phyloP scores from a whole-genome alignment of 2,797 vertebrate genomes.

The Cynodonichthys magdalenae region DNA sequence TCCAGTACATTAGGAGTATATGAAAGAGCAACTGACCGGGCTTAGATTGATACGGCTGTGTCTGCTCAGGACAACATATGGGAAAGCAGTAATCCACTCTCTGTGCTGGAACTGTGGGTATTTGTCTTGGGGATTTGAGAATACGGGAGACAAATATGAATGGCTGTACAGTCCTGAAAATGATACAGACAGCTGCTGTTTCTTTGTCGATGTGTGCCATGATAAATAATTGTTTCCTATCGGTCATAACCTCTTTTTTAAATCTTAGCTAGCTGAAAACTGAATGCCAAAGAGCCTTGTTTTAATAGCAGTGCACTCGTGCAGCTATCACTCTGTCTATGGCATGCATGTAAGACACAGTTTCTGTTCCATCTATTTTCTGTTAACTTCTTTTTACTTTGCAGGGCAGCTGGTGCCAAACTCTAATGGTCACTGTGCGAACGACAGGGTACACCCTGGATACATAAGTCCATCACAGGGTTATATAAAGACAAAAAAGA shows the following conservation, averaged over 20 bases:
- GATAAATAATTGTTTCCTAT: slow-evolving; percentile 80
- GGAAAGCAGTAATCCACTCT: slow-evolving; percentile 83
- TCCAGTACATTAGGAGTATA: slow-evolving; percentile 94
- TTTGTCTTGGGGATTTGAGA: slow-evolving; percentile 79
- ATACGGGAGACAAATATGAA: slow-evolving; percentile 76
- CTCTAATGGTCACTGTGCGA: no score
- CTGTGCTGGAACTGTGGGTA: slow-evolving; percentile 73
- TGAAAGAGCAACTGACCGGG: slow-evolving; percentile 83
- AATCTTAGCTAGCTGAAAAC: slow-evolving; percentile 52
- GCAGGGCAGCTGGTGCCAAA: no score
- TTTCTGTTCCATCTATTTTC: slow-evolving; percentile 9
- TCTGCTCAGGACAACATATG: slow-evolving; percentile 82
- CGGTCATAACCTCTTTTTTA: slow-evolving; percentile 66
- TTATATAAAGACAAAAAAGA: no score
- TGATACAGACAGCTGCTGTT: slow-evolving; percentile 72
- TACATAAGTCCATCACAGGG: no score
- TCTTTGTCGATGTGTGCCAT: slow-evolving; percentile 68
- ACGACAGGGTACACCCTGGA: no score
- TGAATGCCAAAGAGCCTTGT: slow-evolving; percentile 47
- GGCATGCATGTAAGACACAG: slow-evolving; percentile 60
- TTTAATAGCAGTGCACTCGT: slow-evolving; percentile 45
- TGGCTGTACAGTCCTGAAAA: slow-evolving; percentile 63
- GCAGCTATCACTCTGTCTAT: slow-evolving; percentile 39
- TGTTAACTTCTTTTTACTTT: no score
- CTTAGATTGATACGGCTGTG: slow-evolving; percentile 81